Conservation (phyloP, 2,888 invertebrate species). For the Lepas anatifera region DNA sequence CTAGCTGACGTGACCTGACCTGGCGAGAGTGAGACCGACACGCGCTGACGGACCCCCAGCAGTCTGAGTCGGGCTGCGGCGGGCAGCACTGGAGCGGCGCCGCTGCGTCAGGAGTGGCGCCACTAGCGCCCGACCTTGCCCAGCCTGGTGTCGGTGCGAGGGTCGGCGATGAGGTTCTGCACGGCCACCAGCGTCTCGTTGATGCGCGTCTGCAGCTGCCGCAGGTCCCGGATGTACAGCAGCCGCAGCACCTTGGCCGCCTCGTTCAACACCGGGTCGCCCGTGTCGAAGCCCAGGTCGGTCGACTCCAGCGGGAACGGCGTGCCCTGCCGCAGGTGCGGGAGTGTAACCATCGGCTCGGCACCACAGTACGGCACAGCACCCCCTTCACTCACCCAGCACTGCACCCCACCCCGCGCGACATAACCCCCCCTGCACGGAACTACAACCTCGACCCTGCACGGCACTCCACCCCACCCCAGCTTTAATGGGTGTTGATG, state of each 20-base stretch:
- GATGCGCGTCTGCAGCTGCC: conserved; percentile 79
- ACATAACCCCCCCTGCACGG: background rate
- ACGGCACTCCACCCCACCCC: no score
- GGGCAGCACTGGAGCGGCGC: no score
- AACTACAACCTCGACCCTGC: conserved; percentile 22
- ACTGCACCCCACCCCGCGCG: background rate
- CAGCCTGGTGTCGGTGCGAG: conserved; percentile 86
- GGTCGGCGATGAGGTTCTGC: conserved; percentile 87
- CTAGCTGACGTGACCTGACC: no score
- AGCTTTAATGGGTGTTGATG: no score
- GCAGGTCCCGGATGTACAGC: conserved; percentile 68
- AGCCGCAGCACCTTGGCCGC: conserved; percentile 63
- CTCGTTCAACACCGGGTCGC: conserved; percentile 48
- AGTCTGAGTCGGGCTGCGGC: no score
- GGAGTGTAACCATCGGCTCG: background rate
- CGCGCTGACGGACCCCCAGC: no score
- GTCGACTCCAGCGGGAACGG: conserved; percentile 56
- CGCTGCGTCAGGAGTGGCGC: no score
- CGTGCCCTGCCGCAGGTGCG: conserved; percentile 41
- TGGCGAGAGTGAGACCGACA: no score
- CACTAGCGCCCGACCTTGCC: conserved; percentile 77
- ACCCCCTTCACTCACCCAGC: background rate
- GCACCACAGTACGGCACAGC: background rate
- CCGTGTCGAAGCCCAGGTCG: conserved; percentile 51
- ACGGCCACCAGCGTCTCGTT: conserved; percentile 89